Evolutionary conservation across 2,888 invertebrate species (phyloP), one percentile per base, ranked within the genome.

Genomic region (Conops quadrifasciatus): DNA sequence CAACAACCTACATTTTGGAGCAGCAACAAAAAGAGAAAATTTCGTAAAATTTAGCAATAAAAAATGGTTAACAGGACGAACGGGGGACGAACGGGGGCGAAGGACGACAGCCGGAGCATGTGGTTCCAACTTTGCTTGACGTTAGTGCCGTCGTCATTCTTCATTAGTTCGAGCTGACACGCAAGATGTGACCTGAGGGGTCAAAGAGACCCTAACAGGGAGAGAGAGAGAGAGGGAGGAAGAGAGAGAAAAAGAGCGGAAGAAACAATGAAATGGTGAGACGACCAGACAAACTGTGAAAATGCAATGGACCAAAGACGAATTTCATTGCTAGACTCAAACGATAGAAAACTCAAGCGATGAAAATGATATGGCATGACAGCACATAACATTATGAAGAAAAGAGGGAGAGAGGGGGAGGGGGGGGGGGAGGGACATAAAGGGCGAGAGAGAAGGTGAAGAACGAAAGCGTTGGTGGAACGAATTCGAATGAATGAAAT

Each of bases 151-250:
- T 19, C 49, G 51, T 65, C 65, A 51, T 19, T 65, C 51, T 51
- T 43, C 51, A 65, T 65, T 65, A 65, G 30, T 43, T 28, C 51
- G 51, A 65, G 65, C 65, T 51, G 51, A 64, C 63, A 43, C 13
- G 45, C 45, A 43, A 43, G 45, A 13, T 5, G 45, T 43, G 45
- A 13, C 9, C 13, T 5, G 45, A 5, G 45, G 45, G 45, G 45
- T 5, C 45, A 13, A 13, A 13, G 45, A 13, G 45, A 43, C 9
- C 13, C 45, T n/a, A n/a, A 13, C 45, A 11, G 45, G 45, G 13
- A 36, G 21, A 53, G 21, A 53, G 19, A 7, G 9, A 53, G 53
- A 9, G 21, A 49, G 19, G 53, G 53, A 21, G 21, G n/a, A 53
- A 19, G 53, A 53, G 49, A 11, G 36, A 4, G 36, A 36, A 36